Evolutionary conservation across 2,797 vertebrate species (phyloP), one percentile per base, ranked within the genome.

Genomic region (Sciurus vulgaris): DNA sequence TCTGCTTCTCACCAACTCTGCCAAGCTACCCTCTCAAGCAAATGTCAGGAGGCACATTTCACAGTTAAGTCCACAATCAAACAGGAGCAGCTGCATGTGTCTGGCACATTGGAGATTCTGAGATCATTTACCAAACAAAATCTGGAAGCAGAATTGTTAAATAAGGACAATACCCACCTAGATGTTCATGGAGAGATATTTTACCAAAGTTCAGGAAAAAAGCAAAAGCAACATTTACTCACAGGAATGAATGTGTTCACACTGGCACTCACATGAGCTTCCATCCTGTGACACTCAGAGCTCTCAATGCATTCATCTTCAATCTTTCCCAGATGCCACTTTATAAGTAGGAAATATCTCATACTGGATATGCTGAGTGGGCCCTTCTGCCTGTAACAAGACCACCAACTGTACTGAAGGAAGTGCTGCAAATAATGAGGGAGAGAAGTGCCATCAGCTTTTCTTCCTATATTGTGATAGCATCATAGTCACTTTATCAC

Each of bases 331-430:
- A 93, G 89, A 92, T 88, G 86, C n/a, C 72, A n/a, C 38, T 67
- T 73, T 28, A 0, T 74, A 84, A 94, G 95, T 14, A 89, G 84
- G 86, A 97, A 93, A 49, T 69, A 49, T 24, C 69, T 87, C 33
- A 38, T 28, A n/a, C 72, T 88, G 79, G 69, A 76, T 82, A 49
- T 30, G 70, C 67, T 84, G 89, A 96, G 94, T 92, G 93, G 91
- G 95, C 63, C 84, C 96, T 97, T 94, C 86, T 93, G 86, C 47
- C 56, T 69, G 1, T 91, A 93, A 95, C 44, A 93, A 96, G 95
- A 79, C 93, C 92, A 92, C 94, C 81, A 73, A 91, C 86, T 11
- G 84, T 33, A 96, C 79, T 35, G 49, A 61, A 96, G 88, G 91
- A 97, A 93, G 91, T 86, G 35, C n/a, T 91, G 83, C 11, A 51